Percentiles rank a stretch among this genome's conserved stretches.
phyloP scores from a whole-genome alignment of 2,888 invertebrate species.

The Yponomeuta evonymella region DNA sequence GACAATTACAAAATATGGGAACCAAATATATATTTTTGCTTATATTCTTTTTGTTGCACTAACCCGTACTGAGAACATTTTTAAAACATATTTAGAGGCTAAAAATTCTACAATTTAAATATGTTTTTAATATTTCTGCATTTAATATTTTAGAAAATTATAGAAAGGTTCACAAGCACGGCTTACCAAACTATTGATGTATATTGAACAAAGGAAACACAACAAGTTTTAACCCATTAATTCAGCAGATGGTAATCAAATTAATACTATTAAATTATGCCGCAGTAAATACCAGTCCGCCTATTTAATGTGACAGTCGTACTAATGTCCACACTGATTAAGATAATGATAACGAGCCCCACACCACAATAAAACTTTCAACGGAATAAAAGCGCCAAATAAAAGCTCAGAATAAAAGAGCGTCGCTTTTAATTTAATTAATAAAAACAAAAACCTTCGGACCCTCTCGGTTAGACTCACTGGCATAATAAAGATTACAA shows the following conservation, averaged over 20 bases:
- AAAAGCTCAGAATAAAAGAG: slow-evolving; percentile 38
- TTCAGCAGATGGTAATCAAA: slow-evolving; percentile 1
- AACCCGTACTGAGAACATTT: too few species aligned
- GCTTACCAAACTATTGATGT: background rate
- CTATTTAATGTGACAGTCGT: slow-evolving; percentile 52
- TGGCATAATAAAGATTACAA: slow-evolving; percentile 59
- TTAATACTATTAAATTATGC: background rate
- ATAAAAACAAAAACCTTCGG: slow-evolving; percentile 28
- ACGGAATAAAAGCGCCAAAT: slow-evolving; percentile 37
- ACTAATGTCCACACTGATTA: slow-evolving; percentile 58
- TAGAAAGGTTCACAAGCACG: too few species aligned
- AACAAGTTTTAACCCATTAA: background rate
- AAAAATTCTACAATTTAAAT: too few species aligned
- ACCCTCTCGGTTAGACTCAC: slow-evolving; percentile 23
- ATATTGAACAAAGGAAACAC: background rate
- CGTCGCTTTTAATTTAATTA: slow-evolving; percentile 28
- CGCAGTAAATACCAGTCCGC: background rate
- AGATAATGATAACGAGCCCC: slow-evolving; percentile 58
- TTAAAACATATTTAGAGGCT: too few species aligned
- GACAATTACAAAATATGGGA: too few species aligned
- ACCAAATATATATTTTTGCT: too few species aligned
- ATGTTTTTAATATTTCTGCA: too few species aligned
- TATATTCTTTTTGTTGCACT: too few species aligned
- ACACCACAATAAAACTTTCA: slow-evolving; percentile 47
- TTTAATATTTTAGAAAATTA: too few species aligned